Evolutionary conservation across 2,888 invertebrate species (phyloP), one percentile per base, ranked within the genome.

Genomic region (Ctena decussata): DNA sequence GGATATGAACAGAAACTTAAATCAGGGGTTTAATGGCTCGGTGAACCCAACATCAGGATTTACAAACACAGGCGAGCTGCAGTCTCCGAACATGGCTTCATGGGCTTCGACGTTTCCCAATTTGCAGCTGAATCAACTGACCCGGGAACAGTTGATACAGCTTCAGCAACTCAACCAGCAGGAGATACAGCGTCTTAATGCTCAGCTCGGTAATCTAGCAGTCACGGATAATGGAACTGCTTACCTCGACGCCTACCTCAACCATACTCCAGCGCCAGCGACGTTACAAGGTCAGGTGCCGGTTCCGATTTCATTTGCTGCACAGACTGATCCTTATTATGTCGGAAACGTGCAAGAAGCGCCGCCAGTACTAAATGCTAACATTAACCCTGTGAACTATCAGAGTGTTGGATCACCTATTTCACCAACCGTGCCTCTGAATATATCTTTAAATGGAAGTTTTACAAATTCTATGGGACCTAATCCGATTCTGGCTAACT

Each of bases 151-250:
- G 70, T 80, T 84, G 24, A 27, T 77, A 15, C 87, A 74, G 73
- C 72, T 77, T 37, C 90, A 72, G 77, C 80, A 86, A 65, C 77
- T 86, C 6, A 85, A 86, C 32, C 79, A 89, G 41, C 90, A 90
- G 73, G 89, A 89, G 82, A 84, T 91, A 69, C 88, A 89, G 73
- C 87, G 87, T 57, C 49, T 91, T 0, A 82, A 85, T 32, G 71
- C 85, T 11, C 88, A 89, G 79, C 78, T 91, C 72, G 84, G 82
- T 70, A 80, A 3, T 85, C 87, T 77, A 71, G 89, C 78, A 82
- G 83, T 77, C 46, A 77, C 39, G 41, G 84, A 71, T 82, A 81
- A 80, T 24, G 80, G 82, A 27, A 79, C 84, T 11, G 57, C 49
- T 44, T 80, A 85, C 71, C 44, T 85, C 37, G 84, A 82, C 71